phyloP scores from a whole-genome alignment of 1,140 invertebrate genomes.

The Anoplophora glabripennis region DNA sequence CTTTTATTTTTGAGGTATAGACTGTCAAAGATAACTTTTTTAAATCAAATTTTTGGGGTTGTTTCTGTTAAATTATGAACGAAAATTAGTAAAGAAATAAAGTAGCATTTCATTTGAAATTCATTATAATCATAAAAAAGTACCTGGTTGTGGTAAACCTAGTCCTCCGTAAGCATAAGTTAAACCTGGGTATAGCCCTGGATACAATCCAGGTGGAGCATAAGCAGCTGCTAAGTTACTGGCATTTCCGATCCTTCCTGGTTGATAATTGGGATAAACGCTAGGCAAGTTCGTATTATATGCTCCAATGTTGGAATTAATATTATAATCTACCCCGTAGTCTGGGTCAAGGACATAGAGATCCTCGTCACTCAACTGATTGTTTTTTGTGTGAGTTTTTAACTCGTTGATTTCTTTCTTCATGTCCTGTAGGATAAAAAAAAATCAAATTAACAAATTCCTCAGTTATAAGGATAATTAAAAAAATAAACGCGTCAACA shows the following conservation, averaged over 20 bases:
- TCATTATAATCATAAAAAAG: too few species aligned
- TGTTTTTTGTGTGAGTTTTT: slow-evolving; percentile 58
- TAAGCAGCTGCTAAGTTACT: slow-evolving; percentile 12
- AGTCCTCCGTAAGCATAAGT: slow-evolving; percentile 34
- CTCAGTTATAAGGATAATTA: too few species aligned
- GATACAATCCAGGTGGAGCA: slow-evolving; percentile 31
- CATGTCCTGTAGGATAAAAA: slow-evolving; percentile 47
- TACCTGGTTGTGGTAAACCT: slow-evolving; percentile 34
- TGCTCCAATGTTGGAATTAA: slow-evolving; percentile 29
- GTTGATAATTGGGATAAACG: slow-evolving; percentile 12
- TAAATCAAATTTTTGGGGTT: too few species aligned
- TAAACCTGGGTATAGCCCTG: slow-evolving; percentile 35
- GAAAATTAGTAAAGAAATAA: too few species aligned
- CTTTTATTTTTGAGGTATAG: too few species aligned
- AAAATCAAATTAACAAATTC: too few species aligned
- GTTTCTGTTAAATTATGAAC: too few species aligned
- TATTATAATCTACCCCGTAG: slow-evolving; percentile 38
- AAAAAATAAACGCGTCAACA: too few species aligned
- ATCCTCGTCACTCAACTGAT: slow-evolving; percentile 55
- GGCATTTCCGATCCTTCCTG: slow-evolving; percentile 13
- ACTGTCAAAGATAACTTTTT: too few species aligned
- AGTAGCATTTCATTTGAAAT: too few species aligned
- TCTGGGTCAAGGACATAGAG: slow-evolving; percentile 56
- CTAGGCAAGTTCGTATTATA: slow-evolving; percentile 25
- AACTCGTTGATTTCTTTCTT: slow-evolving; percentile 63